Evolutionary conservation across 2,888 invertebrate species (phyloP), one percentile per base, ranked within the genome.

Genomic region (Heteromyza rotundicornis): DNA sequence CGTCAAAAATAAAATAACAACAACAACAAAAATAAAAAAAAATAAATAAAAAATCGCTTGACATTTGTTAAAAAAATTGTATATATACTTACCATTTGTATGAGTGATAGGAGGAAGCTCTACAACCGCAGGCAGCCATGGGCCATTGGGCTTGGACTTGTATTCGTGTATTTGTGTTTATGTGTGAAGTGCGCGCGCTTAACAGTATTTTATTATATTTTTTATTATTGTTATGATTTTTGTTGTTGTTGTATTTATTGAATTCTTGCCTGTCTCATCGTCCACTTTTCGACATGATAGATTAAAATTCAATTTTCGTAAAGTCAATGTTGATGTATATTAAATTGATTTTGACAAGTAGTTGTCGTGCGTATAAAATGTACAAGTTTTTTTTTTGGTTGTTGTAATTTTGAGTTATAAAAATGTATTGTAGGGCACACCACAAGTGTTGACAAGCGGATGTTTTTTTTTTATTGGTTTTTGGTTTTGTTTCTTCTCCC

Each of bases 291-390:
- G 14, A 10, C 40, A 20, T 20, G 32, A 53, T 44, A 19, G 40
- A 56, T 56, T 44, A 40, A 44, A 40, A 44, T 56, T 16, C 56
- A 56, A 56, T 56, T 14, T 51, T 36, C 22, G 12, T 36, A 3
- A 10, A 14, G 10, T 16, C 17, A n/a, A 8, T 40, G 35, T 36
- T 35, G 20, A 27, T 36, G 35, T 35, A 7, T 40, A n/a, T n/a
- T 7, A 27, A 40, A 10, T 54, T 12, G n/a, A 35, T 19, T 54
- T 35, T 54, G 54, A 54, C 54, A 22, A 54, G 54, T 22, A 22
- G 40, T 22, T 36, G 40, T 36, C 36, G 40, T 10, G 40, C 14
- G 16, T n/a, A 14, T 40, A 40, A 27, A 27, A 10, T 27, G 10
- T 27, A 27, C 10, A 27, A 7, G 10, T 27, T 27, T 27, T 10